A percentile compares a stretch with the other conserved stretches of the same genome.
Evolutionary conservation across 2,113 vertebrate species (phyloP).

Genomic region (Phalacrocorax pelagicus): DNA sequence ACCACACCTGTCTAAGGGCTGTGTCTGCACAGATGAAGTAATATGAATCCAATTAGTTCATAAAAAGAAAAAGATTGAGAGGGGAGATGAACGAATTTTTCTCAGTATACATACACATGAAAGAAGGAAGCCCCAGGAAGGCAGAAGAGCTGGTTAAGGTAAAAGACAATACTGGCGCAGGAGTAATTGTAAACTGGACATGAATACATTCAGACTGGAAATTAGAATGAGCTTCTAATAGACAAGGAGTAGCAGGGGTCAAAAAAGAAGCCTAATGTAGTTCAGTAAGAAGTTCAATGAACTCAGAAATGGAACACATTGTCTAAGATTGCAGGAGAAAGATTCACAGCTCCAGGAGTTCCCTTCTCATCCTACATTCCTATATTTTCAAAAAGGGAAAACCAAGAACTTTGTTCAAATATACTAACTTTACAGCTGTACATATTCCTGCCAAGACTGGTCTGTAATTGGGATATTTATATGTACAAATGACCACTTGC

Average conservation of each 20-base stretch:
- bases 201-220: background rate
- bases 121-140: background rate
- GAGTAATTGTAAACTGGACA: background rate
- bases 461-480: constrained; percentile 18
- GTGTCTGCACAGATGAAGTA: constrained; percentile 20
- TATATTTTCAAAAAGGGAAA: background rate
- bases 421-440: background rate
- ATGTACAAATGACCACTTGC: background rate
- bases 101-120: background rate
- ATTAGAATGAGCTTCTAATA: background rate
- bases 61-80: constrained; percentile 16
- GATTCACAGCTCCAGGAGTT: background rate
- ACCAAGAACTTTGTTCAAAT: background rate
- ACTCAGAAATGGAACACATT: background rate
- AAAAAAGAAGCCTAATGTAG: background rate
- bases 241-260: background rate
- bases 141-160: background rate
- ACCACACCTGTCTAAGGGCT: constrained; percentile 58
- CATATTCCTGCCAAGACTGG: background rate
- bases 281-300: background rate
- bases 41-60: constrained; percentile 21
- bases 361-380: background rate
- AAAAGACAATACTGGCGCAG: background rate
- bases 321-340: background rate
- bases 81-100: background rate